Conservation (phyloP, 2,888 invertebrate genomes). For the Eupithecia subumbrata region DNA sequence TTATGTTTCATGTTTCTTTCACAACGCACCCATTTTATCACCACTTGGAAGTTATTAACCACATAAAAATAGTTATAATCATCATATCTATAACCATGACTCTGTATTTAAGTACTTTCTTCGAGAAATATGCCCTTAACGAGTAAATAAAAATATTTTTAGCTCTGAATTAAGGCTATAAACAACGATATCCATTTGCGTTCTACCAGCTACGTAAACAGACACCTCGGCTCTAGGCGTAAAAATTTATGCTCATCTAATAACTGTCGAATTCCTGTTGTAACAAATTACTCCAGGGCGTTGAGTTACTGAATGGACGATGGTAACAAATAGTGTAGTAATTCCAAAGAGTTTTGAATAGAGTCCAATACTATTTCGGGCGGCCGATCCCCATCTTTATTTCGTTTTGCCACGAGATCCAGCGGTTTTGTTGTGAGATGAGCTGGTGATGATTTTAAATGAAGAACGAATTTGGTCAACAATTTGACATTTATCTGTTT, state of each 20-base stretch:
- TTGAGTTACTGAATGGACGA: slow-evolving; percentile 82
- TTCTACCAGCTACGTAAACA: slow-evolving; percentile 57
- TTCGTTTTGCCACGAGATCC: slow-evolving; percentile 70
- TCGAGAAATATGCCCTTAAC: slow-evolving; percentile 48
- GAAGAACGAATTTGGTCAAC: slow-evolving; percentile 36
- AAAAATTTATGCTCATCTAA: slow-evolving; percentile 70
- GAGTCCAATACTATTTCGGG: slow-evolving; percentile 82
- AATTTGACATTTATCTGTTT: slow-evolving; percentile 42
- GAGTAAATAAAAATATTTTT: slow-evolving; percentile 53
- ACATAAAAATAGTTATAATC: slow-evolving; percentile 33
- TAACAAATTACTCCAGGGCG: slow-evolving; percentile 72
- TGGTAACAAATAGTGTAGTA: slow-evolving; percentile 79
- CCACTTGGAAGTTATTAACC: slow-evolving; percentile 30
- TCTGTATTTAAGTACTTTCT: slow-evolving; percentile 26
- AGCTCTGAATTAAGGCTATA: slow-evolving; percentile 55
- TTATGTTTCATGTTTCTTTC: slow-evolving; percentile 26
- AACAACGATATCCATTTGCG: slow-evolving; percentile 55
- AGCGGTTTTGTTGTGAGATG: slow-evolving; percentile 52
- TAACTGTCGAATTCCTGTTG: slow-evolving; percentile 72
- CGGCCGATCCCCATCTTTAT: slow-evolving; percentile 74
- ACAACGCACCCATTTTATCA: slow-evolving; percentile 24
- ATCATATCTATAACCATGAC: slow-evolving; percentile 26
- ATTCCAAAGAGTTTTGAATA: slow-evolving; percentile 83
- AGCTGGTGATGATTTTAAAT: slow-evolving; percentile 34
- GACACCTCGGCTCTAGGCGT: slow-evolving; percentile 52